Percentiles rank a stretch among this genome's conserved stretches.
Conservation (phyloP, 2,113 vertebrate species). For the Chaetorhynchus papuensis region DNA sequence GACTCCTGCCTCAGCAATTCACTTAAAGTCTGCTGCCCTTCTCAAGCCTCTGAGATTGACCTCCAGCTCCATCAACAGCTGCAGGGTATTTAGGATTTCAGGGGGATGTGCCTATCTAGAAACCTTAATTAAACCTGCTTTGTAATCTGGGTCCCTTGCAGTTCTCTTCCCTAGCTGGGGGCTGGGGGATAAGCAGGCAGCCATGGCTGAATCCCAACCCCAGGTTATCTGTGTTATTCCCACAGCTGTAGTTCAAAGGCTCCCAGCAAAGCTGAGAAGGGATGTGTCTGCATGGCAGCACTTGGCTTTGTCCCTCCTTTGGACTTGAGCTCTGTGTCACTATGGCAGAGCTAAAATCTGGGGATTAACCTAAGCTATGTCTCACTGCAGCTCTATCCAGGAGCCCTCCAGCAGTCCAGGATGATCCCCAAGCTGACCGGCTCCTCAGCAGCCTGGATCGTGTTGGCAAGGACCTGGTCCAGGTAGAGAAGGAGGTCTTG, state of each 20-base stretch:
- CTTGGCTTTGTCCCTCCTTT: not conserved
- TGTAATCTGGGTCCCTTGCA: not conserved
- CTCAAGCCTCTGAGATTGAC: not conserved
- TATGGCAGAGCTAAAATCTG: not conserved
- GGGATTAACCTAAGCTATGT: not conserved
- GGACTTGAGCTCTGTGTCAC: not conserved
- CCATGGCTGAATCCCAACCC: not conserved
- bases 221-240: not conserved
- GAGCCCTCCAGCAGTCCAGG: not conserved
- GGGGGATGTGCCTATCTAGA: not conserved
- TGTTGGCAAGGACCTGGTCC: conserved; percentile 73
- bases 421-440: conserved; percentile 70
- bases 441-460: conserved; percentile 73
- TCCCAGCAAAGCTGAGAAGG: not conserved
- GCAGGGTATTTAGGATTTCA: not conserved
- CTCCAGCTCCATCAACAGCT: not conserved
- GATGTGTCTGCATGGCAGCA: not conserved
- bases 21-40: not conserved
- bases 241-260: not conserved
- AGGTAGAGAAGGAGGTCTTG: conserved; percentile 75
- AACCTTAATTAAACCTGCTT: not conserved
- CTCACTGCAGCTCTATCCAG: conserved; percentile 15
- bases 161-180: not conserved
- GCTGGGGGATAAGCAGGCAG: not conserved
- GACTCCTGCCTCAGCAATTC: not conserved